A percentile compares a stretch with the other conserved stretches of the same genome.
Conservation (phyloP, 2,113 vertebrate species). For the Atlantisia rogersi region DNA sequence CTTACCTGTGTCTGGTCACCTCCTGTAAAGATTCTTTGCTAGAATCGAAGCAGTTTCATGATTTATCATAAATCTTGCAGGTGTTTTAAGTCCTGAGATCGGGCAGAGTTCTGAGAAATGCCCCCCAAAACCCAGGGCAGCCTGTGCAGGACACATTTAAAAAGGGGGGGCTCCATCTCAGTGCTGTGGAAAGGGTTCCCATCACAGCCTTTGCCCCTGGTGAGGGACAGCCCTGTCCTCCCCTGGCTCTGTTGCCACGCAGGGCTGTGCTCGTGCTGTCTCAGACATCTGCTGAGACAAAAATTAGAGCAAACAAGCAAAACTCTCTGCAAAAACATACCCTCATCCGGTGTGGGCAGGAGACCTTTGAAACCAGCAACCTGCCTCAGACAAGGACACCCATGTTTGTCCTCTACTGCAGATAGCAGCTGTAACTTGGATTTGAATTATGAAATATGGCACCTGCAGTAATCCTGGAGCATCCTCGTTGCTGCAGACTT, state of each 20-base stretch:
- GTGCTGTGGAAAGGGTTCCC: neutral
- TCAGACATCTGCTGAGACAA: fast-evolving
- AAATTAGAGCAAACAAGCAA: neutral
- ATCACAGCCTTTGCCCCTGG: fast-evolving
- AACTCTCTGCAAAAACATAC: neutral
- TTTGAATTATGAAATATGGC: neutral
- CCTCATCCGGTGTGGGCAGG: neutral
- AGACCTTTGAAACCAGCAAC: neutral
- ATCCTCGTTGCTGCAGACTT: neutral
- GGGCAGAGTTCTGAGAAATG: neutral
- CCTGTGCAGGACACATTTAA: neutral
- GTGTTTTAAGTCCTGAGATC: neutral
- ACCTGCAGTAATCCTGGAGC: neutral
- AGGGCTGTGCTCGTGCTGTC: neutral
- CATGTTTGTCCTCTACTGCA: neutral
- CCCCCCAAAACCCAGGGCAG: neutral
- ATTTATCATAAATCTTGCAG: neutral
- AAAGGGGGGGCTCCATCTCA: neutral
- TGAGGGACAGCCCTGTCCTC: neutral
- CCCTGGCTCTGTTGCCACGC: neutral
- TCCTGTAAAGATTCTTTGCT: neutral
- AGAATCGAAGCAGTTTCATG: neutral
- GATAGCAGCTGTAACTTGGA: neutral
- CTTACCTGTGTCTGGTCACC: too few species aligned
- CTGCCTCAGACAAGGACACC: neutral